Base-by-base conservation (phyloP, 2,113 vertebrate genomes). In the Salvelinus alpinus region DNA sequence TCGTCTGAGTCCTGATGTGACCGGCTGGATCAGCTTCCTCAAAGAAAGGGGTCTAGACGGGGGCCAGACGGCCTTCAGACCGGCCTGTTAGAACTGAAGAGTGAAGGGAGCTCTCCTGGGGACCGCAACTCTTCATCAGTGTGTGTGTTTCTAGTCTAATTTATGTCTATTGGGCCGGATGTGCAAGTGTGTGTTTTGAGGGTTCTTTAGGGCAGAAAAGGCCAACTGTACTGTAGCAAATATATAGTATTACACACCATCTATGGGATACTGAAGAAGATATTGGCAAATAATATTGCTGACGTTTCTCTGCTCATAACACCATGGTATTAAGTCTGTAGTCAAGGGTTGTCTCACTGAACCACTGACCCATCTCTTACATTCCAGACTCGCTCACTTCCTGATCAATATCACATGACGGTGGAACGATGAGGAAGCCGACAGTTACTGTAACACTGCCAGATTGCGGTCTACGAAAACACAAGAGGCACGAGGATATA, bases 331-430 rank as follows among this genome's bases (percentile, higher is more conserved):
- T 64, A 24, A 9, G 2, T 64, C 60, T 64, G n/a, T 2, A 22
- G 20, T 64, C 60, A 8, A 7, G 24, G 60, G 20, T 25, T 64
- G 60, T 22, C n/a, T 24, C 7, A 22, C 12, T 67, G 65, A 68
- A 34, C 25, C 25, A 66, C 64, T 66, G 4, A 29, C 3, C 14
- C 14, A 29, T 27, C 5, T 9, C 11, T 31, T 20, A 72, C 12
- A 66, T 25, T 24, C n/a, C 22, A 13, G 38, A 38, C 27, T 29
- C 22, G 20, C 8, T 70, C 68, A 62, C 57, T 62, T 62, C 20
- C 27, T 69, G 13, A 69, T 75, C 25, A 65, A 4, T 14, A 65
- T 27, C 64, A 65, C 64, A 65, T 65, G 64, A 65, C 64, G 13
- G 22, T 25, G 25, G n/a, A 12, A 64, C 18, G 5, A 12, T 64